phyloP scores from a whole-genome alignment of 2,797 vertebrate species.

The Cyclopterus lumpus region DNA sequence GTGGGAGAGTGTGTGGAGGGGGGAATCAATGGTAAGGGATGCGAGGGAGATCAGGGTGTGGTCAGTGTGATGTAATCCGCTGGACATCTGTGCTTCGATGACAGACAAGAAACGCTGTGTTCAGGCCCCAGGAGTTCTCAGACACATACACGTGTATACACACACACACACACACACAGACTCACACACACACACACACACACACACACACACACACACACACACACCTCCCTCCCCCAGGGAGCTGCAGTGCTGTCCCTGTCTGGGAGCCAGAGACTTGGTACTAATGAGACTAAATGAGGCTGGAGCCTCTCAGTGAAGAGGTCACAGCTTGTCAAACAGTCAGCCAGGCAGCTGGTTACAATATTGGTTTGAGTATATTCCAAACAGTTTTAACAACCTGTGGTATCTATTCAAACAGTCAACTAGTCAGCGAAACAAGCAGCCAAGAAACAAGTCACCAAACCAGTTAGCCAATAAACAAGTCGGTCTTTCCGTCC shows the following conservation, averaged over 20 bases:
- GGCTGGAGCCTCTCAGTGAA: constrained; percentile 63
- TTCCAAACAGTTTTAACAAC: constrained; percentile 36
- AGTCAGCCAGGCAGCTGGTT: constrained; percentile 67
- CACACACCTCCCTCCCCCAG: constrained; percentile 37
- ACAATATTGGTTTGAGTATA: constrained; percentile 54
- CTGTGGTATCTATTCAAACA: constrained; percentile 17
- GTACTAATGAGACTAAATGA: constrained; percentile 83
- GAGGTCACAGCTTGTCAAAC: constrained; percentile 73
- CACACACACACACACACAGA: constrained; percentile 28
- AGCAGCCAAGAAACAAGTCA: background rate
- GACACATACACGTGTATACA: constrained; percentile 15
- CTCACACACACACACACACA: constrained; percentile 27
- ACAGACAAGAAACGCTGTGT: constrained; percentile 73
- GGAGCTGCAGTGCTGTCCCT: constrained; percentile 60
- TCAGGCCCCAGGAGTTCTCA: constrained; percentile 52
- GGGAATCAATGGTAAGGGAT: constrained; percentile 41
- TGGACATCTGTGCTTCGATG: constrained; percentile 80
- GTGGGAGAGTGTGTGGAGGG: background rate
- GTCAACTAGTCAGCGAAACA: constrained; percentile 5
- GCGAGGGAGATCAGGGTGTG: constrained; percentile 72
- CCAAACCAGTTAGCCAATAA: background rate
- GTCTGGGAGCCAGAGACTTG: constrained; percentile 70
- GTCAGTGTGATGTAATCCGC: constrained; percentile 78
- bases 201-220: constrained; percentile 22
- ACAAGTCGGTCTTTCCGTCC: background rate